Conservation (phyloP, 2,797 vertebrate species). For the Channa striata region DNA sequence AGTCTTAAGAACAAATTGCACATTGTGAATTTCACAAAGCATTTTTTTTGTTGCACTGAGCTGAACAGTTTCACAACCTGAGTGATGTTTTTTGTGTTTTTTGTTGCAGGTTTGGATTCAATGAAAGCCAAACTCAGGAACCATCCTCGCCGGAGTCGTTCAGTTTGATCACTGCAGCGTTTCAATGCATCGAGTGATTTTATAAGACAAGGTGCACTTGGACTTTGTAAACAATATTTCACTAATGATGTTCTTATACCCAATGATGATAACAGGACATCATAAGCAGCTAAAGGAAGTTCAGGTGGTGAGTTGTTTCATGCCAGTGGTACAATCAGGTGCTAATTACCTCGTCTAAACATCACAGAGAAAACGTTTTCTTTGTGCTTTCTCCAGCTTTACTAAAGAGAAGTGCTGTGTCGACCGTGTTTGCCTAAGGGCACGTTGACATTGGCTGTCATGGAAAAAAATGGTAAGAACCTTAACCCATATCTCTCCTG, state of each 20-base stretch:
- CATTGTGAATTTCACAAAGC: neutral
- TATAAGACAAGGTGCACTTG: neutral
- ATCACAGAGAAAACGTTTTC: too few species aligned
- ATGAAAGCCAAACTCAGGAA: neutral
- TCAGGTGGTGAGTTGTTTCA: neutral
- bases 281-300: neutral
- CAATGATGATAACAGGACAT: neutral
- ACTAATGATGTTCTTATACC: neutral
- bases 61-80: neutral
- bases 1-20: neutral
- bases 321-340: too few species aligned
- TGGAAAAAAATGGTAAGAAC: neutral
- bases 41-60: conserved; percentile 5
- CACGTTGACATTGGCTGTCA: conserved; percentile 10
- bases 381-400: too few species aligned
- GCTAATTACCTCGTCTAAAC: neutral
- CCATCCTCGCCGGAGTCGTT: neutral
- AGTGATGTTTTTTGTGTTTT: too few species aligned
- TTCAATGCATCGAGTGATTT: neutral
- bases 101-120: conserved; percentile 2
- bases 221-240: neutral
- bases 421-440: conserved; percentile 33
- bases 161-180: neutral
- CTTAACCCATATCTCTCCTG: conserved; percentile 6
- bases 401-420: neutral